Base-by-base conservation (phyloP, 2,888 invertebrate species). In the Leptarthrus brevirostris region DNA sequence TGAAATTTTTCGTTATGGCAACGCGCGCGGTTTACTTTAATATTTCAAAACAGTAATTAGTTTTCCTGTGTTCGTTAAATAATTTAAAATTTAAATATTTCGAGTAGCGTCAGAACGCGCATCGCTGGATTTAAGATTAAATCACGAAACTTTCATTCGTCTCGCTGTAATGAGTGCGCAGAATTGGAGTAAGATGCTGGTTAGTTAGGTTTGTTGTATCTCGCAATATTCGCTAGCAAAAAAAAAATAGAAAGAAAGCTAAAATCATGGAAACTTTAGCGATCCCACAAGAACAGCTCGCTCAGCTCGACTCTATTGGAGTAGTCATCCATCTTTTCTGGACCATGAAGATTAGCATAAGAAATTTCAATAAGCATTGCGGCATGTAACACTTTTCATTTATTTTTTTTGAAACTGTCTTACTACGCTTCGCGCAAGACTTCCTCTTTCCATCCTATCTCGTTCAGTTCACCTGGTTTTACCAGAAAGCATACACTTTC, bases 341-440 rank as follows among this genome's bases (percentile, higher is more conserved):
- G 66, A 69, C 69, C 69, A 52, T 69, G 52, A 69, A 69, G 69
- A 69, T 69, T 58, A 69, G 30, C 52, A 26, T 49, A 49, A 49
- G 30, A 34, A 49, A 49, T 34, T 47, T n/a, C 69, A 69, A 34
- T 34, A 30, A 61, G 34, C 26, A 34, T 22, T 12, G n/a, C 8
- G 18, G 49, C 52, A 52, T 30, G 49, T 49, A 52, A 69, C 30
- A 69, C 69, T 69, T 69, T 69, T 52, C 69, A 18, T 52, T 52
- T 20, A 69, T 26, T 16, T n/a, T n/a, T n/a, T n/a, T 26, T 47
- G 26, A 53, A 22, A 20, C 16, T 16, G 18, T 49, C 47, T 66
- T 66, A 20, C 16, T 16, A 53, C 26, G 22, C 47, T 66, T 47
- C 47, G 66, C 22, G 66, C 47, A 20, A 10, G 16, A 30, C 34